Evolutionary conservation across 2,797 vertebrate genomes (phyloP).

Genomic region (Protosalanx chinensis): DNA sequence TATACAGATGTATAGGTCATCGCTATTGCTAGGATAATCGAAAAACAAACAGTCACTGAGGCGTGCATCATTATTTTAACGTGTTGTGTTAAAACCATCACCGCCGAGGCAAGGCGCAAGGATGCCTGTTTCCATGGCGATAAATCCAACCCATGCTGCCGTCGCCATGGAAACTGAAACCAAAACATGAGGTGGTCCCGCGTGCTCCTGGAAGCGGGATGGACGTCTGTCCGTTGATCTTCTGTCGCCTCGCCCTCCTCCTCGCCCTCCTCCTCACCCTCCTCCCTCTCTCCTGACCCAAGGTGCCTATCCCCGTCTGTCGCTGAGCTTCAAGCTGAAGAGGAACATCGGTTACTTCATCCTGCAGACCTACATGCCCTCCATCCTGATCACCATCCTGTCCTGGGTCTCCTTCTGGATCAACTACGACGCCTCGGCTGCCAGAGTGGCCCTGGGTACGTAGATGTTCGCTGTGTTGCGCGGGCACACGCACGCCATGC

Average conservation of each 20-base stretch:
- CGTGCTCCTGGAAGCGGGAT: conserved; percentile 28
- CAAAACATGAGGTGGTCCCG: conserved; percentile 61
- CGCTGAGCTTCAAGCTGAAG: conserved; percentile 90
- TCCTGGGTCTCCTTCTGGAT: conserved; percentile 98
- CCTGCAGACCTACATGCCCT: conserved; percentile 95
- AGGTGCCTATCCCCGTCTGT: conserved; percentile 94
- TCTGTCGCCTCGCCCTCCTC: too few relatives aligned
- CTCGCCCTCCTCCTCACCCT: neutral
- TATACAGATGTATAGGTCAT: conserved; percentile 25
- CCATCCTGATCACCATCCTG: conserved; percentile 92
- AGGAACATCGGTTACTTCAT: conserved; percentile 96
- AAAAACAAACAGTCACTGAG: neutral
- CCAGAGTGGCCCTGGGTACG: conserved; percentile 91
- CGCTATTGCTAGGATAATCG: conserved; percentile 21
- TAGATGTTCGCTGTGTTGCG: neutral
- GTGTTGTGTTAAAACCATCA: conserved; percentile 36
- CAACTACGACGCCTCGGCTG: conserved; percentile 95
- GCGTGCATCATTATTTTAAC: neutral
- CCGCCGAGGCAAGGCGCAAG: conserved; percentile 27
- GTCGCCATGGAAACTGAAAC: conserved; percentile 69
- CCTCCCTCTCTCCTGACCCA: neutral
- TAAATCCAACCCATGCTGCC: conserved; percentile 60
- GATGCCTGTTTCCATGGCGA: conserved; percentile 70
- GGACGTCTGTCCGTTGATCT: neutral
- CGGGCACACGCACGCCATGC: neutral